Conservation (phyloP, 2,797 vertebrate genomes). For the Poecilia picta region DNA sequence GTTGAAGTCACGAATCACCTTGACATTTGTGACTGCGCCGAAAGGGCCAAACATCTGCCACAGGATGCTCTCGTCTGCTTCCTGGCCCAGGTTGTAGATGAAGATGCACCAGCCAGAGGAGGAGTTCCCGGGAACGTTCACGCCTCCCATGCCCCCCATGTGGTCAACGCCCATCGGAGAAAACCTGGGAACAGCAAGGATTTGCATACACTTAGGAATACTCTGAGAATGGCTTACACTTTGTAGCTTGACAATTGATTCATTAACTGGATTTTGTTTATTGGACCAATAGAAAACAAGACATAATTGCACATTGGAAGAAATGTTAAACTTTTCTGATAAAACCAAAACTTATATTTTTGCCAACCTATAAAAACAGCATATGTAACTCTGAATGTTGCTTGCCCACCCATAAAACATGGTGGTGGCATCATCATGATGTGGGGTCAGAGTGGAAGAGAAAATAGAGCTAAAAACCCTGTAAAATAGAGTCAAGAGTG, state of each 20-base stretch:
- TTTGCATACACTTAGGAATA: background rate
- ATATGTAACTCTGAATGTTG: background rate
- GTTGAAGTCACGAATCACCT: conserved; percentile 99
- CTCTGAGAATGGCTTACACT: too few relatives aligned
- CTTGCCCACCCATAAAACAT: background rate
- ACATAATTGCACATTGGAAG: background rate
- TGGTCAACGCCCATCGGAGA: conserved; percentile 99
- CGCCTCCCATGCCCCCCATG: conserved; percentile 93
- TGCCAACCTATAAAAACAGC: background rate
- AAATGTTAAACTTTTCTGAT: background rate
- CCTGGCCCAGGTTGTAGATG: conserved; percentile 98
- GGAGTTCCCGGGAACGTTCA: conserved; percentile 89
- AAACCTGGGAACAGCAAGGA: conserved; percentile 82
- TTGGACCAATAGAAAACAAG: background rate
- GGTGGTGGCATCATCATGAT: background rate
- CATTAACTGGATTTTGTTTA: background rate
- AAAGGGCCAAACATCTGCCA: conserved; percentile 99
- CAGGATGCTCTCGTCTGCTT: conserved; percentile 97
- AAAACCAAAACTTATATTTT: background rate
- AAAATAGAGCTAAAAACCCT: background rate
- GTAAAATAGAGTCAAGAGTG: background rate
- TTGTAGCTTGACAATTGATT: background rate
- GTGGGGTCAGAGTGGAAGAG: background rate
- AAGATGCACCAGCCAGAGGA: conserved; percentile 99
- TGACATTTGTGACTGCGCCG: conserved; percentile 98